phyloP scores from a whole-genome alignment of 2,797 vertebrate species.

The Pipistrellus kuhlii region DNA sequence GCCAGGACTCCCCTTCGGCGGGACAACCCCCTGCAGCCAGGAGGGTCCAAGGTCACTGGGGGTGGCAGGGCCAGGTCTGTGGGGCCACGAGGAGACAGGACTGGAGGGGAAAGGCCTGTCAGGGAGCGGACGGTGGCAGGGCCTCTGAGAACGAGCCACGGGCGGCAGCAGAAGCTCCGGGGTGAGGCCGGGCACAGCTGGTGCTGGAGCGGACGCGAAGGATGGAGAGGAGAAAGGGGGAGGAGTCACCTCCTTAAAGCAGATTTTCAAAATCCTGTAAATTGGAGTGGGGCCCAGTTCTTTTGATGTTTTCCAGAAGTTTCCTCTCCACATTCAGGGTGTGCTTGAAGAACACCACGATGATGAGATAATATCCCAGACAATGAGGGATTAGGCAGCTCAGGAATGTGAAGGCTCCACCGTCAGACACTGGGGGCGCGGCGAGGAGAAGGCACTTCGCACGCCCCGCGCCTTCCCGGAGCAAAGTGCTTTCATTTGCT shows the following conservation, averaged over 20 bases:
- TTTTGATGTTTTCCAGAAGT: not conserved
- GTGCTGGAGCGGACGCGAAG: fast-evolving
- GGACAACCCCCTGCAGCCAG: fast-evolving
- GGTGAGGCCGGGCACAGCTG: too few relatives aligned
- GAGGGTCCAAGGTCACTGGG: not conserved
- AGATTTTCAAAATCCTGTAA: not conserved
- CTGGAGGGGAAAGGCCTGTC: fast-evolving
- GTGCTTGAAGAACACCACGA: not conserved
- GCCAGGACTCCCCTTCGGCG: fast-evolving
- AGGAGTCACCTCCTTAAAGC: not conserved
- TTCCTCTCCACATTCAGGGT: not conserved
- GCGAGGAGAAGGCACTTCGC: not conserved
- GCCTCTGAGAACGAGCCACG: not conserved
- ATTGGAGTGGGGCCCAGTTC: not conserved
- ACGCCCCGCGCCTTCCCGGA: too few relatives aligned
- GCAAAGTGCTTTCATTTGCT: not conserved
- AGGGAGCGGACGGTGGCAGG: not conserved
- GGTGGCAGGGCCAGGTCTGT: fast-evolving
- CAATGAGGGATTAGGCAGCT: not conserved
- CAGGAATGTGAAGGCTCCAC: not conserved
- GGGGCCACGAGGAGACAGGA: not conserved
- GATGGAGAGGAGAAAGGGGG: not conserved
- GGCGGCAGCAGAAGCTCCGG: not conserved
- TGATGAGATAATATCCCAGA: not conserved
- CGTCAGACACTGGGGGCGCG: not conserved